phyloP scores from a whole-genome alignment of 2,113 vertebrate genomes.

The Onychorhynchus coronatus region DNA sequence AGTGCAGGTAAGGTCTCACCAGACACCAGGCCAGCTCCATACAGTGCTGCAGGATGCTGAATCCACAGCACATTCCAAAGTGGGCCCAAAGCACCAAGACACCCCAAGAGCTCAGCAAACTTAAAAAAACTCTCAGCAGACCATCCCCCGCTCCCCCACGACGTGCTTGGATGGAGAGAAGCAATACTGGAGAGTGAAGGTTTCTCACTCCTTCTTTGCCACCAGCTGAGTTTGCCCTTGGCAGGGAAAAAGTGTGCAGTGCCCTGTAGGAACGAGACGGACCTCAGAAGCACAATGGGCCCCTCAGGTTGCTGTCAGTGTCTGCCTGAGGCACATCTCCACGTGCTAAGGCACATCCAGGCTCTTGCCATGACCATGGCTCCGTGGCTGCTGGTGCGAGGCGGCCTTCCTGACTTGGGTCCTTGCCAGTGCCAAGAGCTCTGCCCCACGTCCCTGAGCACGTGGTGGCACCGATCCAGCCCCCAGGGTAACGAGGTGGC shows the following conservation, averaged over 20 bases:
- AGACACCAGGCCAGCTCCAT: not conserved
- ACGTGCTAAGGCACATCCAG: fast-evolving
- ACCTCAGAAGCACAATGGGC: not conserved
- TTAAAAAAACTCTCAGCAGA: not conserved
- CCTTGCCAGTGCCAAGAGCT: not conserved
- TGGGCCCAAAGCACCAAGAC: not conserved
- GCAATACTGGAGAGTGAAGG: fast-evolving
- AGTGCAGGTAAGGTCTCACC: no score
- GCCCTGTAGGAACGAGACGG: not conserved
- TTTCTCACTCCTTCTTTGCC: not conserved
- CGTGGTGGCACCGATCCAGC: not conserved
- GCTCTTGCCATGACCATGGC: not conserved
- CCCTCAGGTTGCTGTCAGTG: not conserved
- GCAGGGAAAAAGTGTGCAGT: not conserved
- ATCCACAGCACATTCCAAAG: not conserved
- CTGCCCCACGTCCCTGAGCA: not conserved
- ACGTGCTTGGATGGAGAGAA: not conserved
- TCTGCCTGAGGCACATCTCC: not conserved
- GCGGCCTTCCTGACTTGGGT: not conserved
- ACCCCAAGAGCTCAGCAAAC: not conserved
- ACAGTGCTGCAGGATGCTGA: not conserved
- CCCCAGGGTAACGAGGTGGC: not conserved
- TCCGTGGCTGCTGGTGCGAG: fast-evolving
- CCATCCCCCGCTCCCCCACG: not conserved
- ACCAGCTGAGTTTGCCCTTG: not conserved